These are phyloP conservation scores for Limosa lapponica DNA, from an alignment of 2,797 vertebrate species.

Conservation along the genomic window DNA sequence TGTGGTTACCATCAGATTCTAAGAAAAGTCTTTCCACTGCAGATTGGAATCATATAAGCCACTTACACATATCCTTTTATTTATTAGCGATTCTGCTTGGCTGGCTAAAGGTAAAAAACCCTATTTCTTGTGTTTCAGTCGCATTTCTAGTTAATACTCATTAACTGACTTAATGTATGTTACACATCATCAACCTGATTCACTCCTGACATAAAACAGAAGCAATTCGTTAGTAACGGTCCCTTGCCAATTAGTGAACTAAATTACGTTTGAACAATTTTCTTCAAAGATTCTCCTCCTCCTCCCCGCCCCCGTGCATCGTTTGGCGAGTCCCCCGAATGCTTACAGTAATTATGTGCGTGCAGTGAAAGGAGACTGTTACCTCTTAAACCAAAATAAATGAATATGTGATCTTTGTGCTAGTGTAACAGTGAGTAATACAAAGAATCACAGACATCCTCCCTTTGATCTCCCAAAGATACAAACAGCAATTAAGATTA, in stretches of 20 bases:
- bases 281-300: slow-evolving; percentile 62
- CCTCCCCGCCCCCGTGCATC: slow-evolving; percentile 20
- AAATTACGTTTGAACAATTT: slow-evolving; percentile 59
- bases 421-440: slow-evolving; percentile 32
- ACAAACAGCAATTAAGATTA: slow-evolving; percentile 27
- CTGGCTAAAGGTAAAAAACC: slow-evolving; percentile 26
- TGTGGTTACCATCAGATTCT: slow-evolving; percentile 60
- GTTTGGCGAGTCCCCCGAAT: slow-evolving; percentile 44
- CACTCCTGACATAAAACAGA: slow-evolving; percentile 68
- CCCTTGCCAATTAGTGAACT: slow-evolving; percentile 61
- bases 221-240: slow-evolving; percentile 63
- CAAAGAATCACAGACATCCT: slow-evolving; percentile 31
- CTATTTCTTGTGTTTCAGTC: slow-evolving; percentile 49
- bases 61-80: slow-evolving; percentile 51
- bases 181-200: slow-evolving; percentile 64
- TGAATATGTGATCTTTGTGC: slow-evolving; percentile 15
- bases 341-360: slow-evolving; percentile 56
- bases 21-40: slow-evolving; percentile 64
- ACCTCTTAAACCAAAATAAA: slow-evolving; percentile 34
- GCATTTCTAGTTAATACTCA: slow-evolving; percentile 61
- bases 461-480: slow-evolving; percentile 52
- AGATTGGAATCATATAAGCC: slow-evolving; percentile 58
- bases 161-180: slow-evolving; percentile 61
- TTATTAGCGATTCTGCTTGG: slow-evolving; percentile 39
- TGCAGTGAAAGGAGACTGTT: slow-evolving; percentile 57